A percentile compares a stretch with the other conserved stretches of the same genome.
Evolutionary conservation across 2,113 vertebrate genomes (phyloP).

Genomic region (Phasianus colchicus): DNA sequence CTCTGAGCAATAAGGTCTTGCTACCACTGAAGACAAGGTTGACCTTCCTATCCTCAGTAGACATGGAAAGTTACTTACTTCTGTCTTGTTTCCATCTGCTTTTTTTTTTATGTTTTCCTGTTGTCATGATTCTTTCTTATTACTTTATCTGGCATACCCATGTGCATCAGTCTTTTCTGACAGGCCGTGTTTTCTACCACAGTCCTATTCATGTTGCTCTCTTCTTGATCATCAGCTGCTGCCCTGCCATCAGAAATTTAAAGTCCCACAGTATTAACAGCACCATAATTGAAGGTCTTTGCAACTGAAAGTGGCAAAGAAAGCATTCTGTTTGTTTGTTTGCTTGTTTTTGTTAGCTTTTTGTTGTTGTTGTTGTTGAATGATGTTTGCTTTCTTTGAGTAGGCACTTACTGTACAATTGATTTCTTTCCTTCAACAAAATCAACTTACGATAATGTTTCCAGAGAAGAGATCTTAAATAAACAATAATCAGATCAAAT

Average conservation of each 20-base stretch:
- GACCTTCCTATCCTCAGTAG: not conserved
- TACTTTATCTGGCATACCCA: not conserved
- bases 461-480: not conserved
- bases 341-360: not conserved
- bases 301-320: not conserved
- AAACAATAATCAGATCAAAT: not conserved
- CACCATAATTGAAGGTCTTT: not conserved
- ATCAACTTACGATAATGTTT: not conserved
- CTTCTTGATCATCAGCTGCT: not conserved
- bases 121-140: not conserved
- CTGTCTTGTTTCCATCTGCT: not conserved
- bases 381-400: not conserved
- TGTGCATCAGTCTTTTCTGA: not conserved
- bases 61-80: not conserved
- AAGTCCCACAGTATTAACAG: not conserved
- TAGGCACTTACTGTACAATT: not conserved
- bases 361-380: too few species aligned
- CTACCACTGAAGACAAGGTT: not conserved
- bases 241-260: not conserved
- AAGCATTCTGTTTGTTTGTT: rapidly evolving
- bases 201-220: not conserved
- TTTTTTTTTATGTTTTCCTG: not conserved
- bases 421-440: not conserved
- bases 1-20: not conserved
- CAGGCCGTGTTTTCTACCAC: not conserved